A percentile compares a stretch with the other conserved stretches of the same genome.
Conservation (phyloP, 2,888 invertebrate genomes). For the Schizotus pectinicornis region DNA sequence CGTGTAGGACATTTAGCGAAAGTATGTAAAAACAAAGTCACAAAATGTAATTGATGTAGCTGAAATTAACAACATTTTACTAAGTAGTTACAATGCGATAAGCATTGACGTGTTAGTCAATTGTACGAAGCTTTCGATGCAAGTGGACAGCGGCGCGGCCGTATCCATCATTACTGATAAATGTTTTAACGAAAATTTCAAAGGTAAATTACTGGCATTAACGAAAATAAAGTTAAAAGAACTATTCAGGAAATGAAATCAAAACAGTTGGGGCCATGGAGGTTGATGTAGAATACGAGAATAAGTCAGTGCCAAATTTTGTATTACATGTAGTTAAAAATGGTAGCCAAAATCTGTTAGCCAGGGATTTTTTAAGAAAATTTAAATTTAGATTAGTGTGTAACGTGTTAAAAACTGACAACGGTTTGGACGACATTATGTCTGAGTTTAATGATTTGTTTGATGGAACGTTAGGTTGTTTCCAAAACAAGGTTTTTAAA, state of each 20-base stretch:
- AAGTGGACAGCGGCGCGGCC: neutral
- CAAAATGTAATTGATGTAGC: neutral
- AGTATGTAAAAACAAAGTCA: neutral
- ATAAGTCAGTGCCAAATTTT: neutral
- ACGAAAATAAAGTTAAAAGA: neutral
- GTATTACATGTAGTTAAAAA: neutral
- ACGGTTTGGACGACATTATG: neutral
- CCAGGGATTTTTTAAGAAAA: neutral
- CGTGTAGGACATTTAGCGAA: constrained; percentile 19
- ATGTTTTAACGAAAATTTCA: neutral
- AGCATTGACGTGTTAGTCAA: neutral
- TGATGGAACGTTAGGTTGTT: neutral
- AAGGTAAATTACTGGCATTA: neutral
- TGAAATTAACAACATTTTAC: neutral
- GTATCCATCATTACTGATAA: neutral
- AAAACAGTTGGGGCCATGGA: neutral
- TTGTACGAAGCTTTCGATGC: neutral
- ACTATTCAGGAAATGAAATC: neutral
- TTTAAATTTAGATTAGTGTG: neutral
- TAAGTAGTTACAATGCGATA: neutral
- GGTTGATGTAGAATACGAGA: neutral
- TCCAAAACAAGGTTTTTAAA: too few species aligned
- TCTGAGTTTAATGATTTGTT: neutral
- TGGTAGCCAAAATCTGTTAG: neutral
- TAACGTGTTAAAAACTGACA: neutral